Percentiles rank a stretch among this genome's conserved stretches.
phyloP scores from a whole-genome alignment of 1,140 invertebrate species.

The Zaprionus taronus region DNA sequence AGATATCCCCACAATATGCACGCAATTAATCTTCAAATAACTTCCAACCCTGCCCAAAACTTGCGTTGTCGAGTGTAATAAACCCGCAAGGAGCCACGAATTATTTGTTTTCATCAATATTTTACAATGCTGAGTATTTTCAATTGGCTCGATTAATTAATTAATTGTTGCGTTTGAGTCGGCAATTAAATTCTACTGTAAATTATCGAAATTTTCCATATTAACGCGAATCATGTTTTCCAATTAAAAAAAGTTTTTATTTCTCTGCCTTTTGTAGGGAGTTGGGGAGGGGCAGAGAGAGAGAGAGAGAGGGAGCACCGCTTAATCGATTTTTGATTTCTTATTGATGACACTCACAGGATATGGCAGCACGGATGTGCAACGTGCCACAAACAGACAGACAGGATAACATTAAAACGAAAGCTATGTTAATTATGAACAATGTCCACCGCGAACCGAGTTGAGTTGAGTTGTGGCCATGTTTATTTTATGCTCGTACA shows the following conservation, averaged over 20 bases:
- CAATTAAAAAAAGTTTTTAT: conserved; percentile 75
- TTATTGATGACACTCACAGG: conserved; percentile 60
- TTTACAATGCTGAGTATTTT: conserved; percentile 36
- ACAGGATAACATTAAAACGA: conserved; percentile 39
- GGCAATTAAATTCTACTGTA: conserved; percentile 38
- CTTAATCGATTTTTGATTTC: conserved; percentile 81
- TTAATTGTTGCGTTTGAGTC: conserved; percentile 45
- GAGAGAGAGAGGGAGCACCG: background rate
- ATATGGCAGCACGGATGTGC: conserved; percentile 38
- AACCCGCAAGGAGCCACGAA: conserved; percentile 3
- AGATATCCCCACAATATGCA: background rate
- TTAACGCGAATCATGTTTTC: conserved; percentile 44
- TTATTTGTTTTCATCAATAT: conserved; percentile 34
- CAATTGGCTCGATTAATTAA: conserved; percentile 46
- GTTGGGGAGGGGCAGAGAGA: background rate
- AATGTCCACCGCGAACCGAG: conserved; percentile 6
- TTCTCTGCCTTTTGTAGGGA: too few relatives aligned
- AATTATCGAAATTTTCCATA: conserved; percentile 51
- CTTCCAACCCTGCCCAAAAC: background rate
- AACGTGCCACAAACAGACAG: conserved; percentile 37
- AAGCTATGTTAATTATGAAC: conserved; percentile 54
- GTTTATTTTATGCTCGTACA: conserved; percentile 20
- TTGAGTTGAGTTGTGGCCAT: conserved; percentile 1
- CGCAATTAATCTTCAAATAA: background rate
- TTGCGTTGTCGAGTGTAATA: conserved; percentile 23